Conservation (phyloP, 2,113 vertebrate genomes). For the Plecotus auritus region DNA sequence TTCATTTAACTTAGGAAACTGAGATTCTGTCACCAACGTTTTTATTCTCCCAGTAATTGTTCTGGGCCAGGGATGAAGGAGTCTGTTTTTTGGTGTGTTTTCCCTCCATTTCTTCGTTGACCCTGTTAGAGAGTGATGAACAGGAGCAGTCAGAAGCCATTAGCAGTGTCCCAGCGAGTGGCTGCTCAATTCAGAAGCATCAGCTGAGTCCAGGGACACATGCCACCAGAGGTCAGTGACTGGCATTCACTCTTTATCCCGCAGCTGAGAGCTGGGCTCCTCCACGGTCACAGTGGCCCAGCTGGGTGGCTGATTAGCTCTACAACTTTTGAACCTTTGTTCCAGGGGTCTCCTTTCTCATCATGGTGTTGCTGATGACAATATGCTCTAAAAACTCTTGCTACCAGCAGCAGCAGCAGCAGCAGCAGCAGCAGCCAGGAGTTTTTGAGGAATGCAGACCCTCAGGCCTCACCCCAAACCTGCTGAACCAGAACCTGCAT, state of each 20-base stretch:
- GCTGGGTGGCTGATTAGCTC: neutral
- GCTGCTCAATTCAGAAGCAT: slow-evolving; percentile 28
- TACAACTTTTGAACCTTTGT: neutral
- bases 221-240: neutral
- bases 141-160: slow-evolving; percentile 29
- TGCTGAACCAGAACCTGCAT: neutral
- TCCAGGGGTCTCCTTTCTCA: neutral
- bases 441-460: neutral
- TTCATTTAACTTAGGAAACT: neutral
- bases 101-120: neutral
- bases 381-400: neutral
- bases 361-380: neutral
- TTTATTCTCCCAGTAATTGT: neutral
- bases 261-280: neutral
- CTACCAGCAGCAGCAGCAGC: rapidly evolving
- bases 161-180: neutral
- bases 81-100: neutral
- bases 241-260: neutral
- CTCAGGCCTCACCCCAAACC: neutral
- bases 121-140: slow-evolving; percentile 6
- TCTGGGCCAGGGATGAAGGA: neutral
- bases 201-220: neutral
- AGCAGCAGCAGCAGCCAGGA: neutral
- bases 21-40: neutral
- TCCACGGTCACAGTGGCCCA: neutral